Percentiles rank a stretch among this genome's conserved stretches.
Evolutionary conservation across 2,888 invertebrate species (phyloP).

Genomic region (Oasisia sp.): DNA sequence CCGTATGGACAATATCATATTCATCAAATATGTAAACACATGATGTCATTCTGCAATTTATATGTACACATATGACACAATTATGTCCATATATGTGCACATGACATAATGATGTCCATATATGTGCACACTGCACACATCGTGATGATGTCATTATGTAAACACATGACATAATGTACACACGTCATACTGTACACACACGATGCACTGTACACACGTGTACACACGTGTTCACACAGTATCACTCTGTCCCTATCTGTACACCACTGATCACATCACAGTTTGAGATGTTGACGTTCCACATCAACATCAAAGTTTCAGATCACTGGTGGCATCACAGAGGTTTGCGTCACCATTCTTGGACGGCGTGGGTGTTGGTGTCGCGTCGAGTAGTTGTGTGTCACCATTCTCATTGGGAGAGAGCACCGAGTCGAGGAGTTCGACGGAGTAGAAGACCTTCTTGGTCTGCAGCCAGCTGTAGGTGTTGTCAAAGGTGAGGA

Average conservation of each 20-base stretch:
- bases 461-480: constrained; percentile 41
- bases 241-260: not conserved
- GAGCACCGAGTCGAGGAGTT: constrained; percentile 29
- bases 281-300: not conserved
- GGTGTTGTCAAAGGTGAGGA: constrained; percentile 39
- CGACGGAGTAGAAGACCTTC: constrained; percentile 36
- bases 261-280: constrained; percentile 1
- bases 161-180: no score
- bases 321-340: not conserved
- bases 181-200: no score
- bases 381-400: not conserved
- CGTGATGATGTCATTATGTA: no score
- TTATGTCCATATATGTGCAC: no score
- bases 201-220: no score
- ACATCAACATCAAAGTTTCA: not conserved
- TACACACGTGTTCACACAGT: no score
- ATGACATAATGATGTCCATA: no score
- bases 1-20: no score
- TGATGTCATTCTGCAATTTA: no score
- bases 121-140: no score
- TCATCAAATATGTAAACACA: no score
- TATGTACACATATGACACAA: no score
- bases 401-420: not conserved
- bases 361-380: not conserved
- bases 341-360: not conserved